Base-by-base conservation (phyloP, 30 jellyfish, hydroid and myxozoan genomes). In the Cassiopea xamachana region DNA sequence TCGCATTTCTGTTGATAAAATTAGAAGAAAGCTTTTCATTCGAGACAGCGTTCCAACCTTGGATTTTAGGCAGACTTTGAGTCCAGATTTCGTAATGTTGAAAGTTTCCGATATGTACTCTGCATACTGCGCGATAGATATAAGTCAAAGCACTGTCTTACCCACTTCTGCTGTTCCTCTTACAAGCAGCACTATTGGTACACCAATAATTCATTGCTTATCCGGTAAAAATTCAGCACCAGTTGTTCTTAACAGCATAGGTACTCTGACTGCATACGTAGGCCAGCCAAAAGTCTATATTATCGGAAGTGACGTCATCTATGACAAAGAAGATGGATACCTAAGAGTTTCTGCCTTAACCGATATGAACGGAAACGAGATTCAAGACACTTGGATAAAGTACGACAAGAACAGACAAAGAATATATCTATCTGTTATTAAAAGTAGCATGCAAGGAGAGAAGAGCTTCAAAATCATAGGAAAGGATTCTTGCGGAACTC, bases 401-500 rank as follows among this genome's bases (percentile, higher is more conserved):
- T 77, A 82, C 81, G 91, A 90, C 46, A 67, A 58, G 17, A 7
- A 1, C 7, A 67, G 39, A 18, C 77, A 78, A 78, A 60, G 77
- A 60, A 69, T 90, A 13, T 82, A 73, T 47, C 7, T 77, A 5
- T 75, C 97, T 45, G 92, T 60, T 47, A 27, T 76, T 8, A 87
- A 82, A 10, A 62, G 61, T 1, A 39, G 7, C 1, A 12, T 46
- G 19, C 79, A 5, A 43, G 73, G 83, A 19, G 72, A 78, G 77
- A 60, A 82, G 60, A 70, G 79, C 67, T 90, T 80, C 67, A 62
- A 73, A 58, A 12, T 90, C 69, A 73, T 82, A 39, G 87, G 83
- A n/a, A 76, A 83, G 14, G 97, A 90, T 58, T 83, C 97, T n/a
- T 90, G 97, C 75, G 97, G 93, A 16, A 80, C 93, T 17, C 39